phyloP scores from a whole-genome alignment of 2,113 vertebrate genomes.

The Fulmarus glacialis region DNA sequence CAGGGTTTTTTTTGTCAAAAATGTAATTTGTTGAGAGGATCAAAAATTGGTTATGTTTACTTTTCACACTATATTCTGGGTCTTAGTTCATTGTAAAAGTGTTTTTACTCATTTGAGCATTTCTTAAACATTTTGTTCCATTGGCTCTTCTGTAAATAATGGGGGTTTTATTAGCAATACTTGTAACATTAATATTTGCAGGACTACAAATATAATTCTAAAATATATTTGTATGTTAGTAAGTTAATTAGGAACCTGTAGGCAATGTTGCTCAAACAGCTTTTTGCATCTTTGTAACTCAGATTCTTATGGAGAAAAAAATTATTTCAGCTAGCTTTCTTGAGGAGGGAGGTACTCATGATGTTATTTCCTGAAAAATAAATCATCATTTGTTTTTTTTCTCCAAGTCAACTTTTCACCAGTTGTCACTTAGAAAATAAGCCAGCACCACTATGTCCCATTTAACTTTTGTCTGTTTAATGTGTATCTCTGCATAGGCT shows the following conservation, averaged over 20 bases:
- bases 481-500: background rate
- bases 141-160: background rate
- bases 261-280: background rate
- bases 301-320: background rate
- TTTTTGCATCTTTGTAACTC: background rate
- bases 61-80: background rate
- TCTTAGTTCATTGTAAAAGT: background rate
- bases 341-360: background rate
- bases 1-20: background rate
- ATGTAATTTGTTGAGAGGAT: background rate
- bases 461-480: background rate
- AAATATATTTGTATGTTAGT: background rate
- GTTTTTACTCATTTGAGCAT: background rate
- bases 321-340: background rate
- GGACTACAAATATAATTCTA: background rate
- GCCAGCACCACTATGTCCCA: background rate
- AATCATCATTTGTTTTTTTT: background rate
- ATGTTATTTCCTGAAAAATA: background rate
- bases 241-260: background rate
- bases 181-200: background rate
- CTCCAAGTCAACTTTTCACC: background rate
- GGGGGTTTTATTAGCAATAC: background rate
- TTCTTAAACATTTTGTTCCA: background rate
- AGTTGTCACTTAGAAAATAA: background rate
- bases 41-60: background rate